Conservation (phyloP, 2,888 invertebrate species). For the Ischnus inquisitorius region DNA sequence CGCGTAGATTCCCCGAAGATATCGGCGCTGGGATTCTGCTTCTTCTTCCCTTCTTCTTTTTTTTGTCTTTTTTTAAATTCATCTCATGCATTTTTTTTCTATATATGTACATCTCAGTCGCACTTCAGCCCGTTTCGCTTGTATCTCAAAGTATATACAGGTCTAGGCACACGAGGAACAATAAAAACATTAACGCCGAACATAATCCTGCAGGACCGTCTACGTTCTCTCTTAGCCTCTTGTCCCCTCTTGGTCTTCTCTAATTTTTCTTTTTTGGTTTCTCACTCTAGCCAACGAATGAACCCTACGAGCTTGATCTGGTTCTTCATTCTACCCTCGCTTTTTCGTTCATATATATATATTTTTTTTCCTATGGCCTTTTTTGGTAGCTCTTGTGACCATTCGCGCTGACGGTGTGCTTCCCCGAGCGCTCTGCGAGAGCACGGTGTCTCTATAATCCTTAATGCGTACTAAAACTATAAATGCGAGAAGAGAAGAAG, state of each 20-base stretch:
- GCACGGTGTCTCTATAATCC: constrained; percentile 55
- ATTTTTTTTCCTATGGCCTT: constrained; percentile 23
- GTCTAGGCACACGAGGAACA: constrained; percentile 58
- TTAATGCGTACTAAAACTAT: constrained; percentile 67
- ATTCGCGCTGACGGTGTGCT: background rate
- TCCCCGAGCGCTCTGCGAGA: constrained; percentile 10
- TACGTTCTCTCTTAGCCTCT: constrained; percentile 54
- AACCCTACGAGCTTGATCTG: constrained; percentile 52
- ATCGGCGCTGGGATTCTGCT: constrained; percentile 70
- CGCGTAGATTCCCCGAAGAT: constrained; percentile 82
- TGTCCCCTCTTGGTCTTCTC: constrained; percentile 39
- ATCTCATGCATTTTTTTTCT: constrained; percentile 21
- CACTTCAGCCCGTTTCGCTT: constrained; percentile 28
- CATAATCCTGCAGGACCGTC: constrained; percentile 73
- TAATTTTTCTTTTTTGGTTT: constrained; percentile 38
- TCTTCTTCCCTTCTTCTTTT: constrained; percentile 21
- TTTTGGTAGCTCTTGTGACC: background rate
- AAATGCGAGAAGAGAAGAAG: constrained; percentile 55
- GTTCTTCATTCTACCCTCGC: constrained; percentile 30
- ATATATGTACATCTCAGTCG: constrained; percentile 31
- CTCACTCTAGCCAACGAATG: constrained; percentile 48
- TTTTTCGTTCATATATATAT: constrained; percentile 27
- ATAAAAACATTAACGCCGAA: constrained; percentile 69
- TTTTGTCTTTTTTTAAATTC: constrained; percentile 39
- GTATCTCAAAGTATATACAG: constrained; percentile 23